These are phyloP conservation scores for Setipinna tenuifilis DNA, from an alignment of 2,797 vertebrate species.

Conservation along the genomic window DNA sequence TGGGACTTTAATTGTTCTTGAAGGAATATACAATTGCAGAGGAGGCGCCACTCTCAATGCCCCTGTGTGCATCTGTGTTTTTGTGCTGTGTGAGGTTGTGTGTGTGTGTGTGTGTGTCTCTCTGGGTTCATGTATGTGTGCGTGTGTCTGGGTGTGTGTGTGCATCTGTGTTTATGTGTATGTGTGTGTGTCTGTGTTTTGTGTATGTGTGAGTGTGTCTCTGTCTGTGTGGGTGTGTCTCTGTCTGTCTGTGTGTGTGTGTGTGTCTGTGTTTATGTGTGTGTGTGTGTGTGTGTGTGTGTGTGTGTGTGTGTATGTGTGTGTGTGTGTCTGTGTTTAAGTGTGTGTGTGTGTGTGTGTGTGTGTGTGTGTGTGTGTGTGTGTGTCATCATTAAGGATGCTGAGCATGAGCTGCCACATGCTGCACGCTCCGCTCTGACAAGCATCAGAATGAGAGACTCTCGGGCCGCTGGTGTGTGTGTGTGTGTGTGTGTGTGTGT, in stretches of 20 bases:
- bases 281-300: too few species aligned
- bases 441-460: background rate
- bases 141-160: too few species aligned
- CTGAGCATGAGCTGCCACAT: background rate
- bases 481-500: too few species aligned
- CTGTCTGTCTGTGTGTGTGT: too few species aligned
- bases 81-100: constrained; percentile 12
- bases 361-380: background rate
- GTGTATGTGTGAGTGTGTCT: too few species aligned
- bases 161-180: too few species aligned
- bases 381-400: background rate
- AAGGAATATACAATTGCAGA: background rate
- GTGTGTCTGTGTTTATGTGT: too few species aligned
- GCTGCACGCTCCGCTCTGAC: background rate
- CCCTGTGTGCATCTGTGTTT: constrained; percentile 23
- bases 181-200: too few species aligned
- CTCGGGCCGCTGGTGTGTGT: background rate
- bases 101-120: too few species aligned
- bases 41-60: background rate
- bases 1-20: background rate
- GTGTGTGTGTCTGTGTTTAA: too few species aligned
- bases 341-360: too few species aligned
- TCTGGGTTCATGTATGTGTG: background rate
- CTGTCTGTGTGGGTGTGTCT: too few species aligned
- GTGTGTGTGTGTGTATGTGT: background rate